Base-by-base conservation (phyloP, 2,888 invertebrate species). In the Bellardia pandia region DNA sequence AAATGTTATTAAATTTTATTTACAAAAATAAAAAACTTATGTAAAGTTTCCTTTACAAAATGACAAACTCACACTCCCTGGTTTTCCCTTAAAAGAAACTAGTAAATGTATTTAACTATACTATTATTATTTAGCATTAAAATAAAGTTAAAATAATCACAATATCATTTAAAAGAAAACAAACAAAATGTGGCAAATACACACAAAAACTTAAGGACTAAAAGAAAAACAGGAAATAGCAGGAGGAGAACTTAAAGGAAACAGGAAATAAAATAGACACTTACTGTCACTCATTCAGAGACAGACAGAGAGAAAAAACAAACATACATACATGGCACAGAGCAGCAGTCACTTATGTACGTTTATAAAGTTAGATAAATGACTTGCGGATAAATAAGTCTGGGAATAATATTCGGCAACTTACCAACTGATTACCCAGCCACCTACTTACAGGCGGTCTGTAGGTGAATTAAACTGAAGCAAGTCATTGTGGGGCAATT, bases 221-320 rank as follows among this genome's bases (percentile, higher is more conserved):
- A 48, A 33, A 51, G 9, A 23, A 23, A 23, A 5, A 4, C 8
- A 48, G 16, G 16, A n/a, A 71, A 6, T 51, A 11, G 1, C 16
- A 16, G 23, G 2, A 33, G 23, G 2, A 51, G 23, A 23, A 23
- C 3, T 51, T 33, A 60, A 48, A 58, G 68, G 68, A 78, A 78
- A 78, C 58, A 78, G 77, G 77, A 78, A 68, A 78, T 56, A 30
- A 77, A 78, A 77, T 37, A 64, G 42, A 64, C 16, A 76, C 9
- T 51, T 51, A 7, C 30, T n/a, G 45, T 56, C 13, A 56, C 56
- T 37, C 56, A 53, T 6, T 40, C n/a, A 23, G 1, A 0, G 11
- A 40, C 14, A 72, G 23, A 3, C 23, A 58, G 30, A 71, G 3
- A 7, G 42, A 2, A n/a, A 23, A 23, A 23, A 23, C 1, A 58